phyloP scores from a whole-genome alignment of 2,113 vertebrate genomes.

The Hemibagrus wyckioides region DNA sequence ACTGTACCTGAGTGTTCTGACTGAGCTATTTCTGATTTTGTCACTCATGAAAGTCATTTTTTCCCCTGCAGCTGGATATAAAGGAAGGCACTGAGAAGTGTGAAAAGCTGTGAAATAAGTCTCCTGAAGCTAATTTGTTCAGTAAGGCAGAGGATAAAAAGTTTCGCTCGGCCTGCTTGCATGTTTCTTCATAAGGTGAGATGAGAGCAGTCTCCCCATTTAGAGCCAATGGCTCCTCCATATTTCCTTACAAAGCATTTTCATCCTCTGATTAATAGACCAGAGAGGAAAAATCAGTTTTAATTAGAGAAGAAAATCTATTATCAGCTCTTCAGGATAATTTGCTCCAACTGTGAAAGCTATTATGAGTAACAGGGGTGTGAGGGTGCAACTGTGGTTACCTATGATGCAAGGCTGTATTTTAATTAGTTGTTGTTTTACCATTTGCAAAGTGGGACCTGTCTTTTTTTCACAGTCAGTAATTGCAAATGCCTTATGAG shows the following conservation, averaged over 20 bases:
- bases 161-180: neutral
- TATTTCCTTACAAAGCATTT: conserved; percentile 71
- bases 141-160: conserved; percentile 41
- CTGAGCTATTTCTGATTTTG: conserved; percentile 15
- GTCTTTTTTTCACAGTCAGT: conserved; percentile 32
- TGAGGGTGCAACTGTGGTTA: conserved; percentile 62
- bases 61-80: conserved; percentile 3
- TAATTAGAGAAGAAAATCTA: conserved; percentile 63
- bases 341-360: conserved; percentile 61
- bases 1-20: neutral
- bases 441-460: conserved; percentile 45
- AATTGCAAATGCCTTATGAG: conserved; percentile 25
- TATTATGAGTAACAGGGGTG: conserved; percentile 60
- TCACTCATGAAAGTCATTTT: neutral
- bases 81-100: neutral
- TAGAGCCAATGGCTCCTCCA: conserved; percentile 64
- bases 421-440: conserved; percentile 63
- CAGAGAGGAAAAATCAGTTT: conserved; percentile 60
- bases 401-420: conserved; percentile 61
- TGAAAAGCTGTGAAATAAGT: conserved; percentile 22
- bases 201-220: conserved; percentile 46
- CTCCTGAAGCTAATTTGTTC: conserved; percentile 38
- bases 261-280: conserved; percentile 69
- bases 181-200: conserved; percentile 41
- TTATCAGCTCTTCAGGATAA: conserved; percentile 61